A percentile compares a stretch with the other conserved stretches of the same genome.
These are phyloP conservation scores for Microplitis mediator DNA, from an alignment of 1,140 invertebrate species.

Conservation along the genomic window DNA sequence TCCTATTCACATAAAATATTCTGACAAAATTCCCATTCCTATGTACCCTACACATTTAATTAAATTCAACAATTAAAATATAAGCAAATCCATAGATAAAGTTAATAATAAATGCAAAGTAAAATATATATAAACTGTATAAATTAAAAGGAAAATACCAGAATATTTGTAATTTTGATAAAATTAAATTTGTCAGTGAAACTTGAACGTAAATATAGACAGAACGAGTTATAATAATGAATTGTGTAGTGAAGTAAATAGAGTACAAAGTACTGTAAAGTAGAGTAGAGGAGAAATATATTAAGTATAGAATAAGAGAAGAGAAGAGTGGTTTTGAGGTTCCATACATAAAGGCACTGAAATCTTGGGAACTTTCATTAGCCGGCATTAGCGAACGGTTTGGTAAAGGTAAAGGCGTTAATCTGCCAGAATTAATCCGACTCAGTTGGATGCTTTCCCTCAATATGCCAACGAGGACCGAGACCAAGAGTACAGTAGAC, in stretches of 20 bases:
- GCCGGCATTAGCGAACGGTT: conserved; percentile 34
- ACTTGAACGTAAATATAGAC: conserved; percentile 9
- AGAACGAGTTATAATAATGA: neutral
- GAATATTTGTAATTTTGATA: no score
- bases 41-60: no score
- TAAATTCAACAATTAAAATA: no score
- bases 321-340: neutral
- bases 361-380: conserved; percentile 38
- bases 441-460: conserved; percentile 37
- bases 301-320: conserved; percentile 33
- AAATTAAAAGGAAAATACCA: neutral
- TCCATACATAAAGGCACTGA: neutral
- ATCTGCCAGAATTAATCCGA: conserved; percentile 41
- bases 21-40: no score
- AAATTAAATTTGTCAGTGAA: conserved; percentile 5
- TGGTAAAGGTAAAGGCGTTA: conserved; percentile 37
- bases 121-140: no score
- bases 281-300: conserved; percentile 12
- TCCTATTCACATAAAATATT: no score
- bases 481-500: neutral
- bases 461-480: conserved; percentile 33
- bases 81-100: no score
- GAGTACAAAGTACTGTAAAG: neutral
- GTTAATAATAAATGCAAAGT: no score
- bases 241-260: conserved; percentile 4